These are phyloP conservation scores for Pavo muticus DNA, from an alignment of 2,113 vertebrate species.

Conservation along the genomic window DNA sequence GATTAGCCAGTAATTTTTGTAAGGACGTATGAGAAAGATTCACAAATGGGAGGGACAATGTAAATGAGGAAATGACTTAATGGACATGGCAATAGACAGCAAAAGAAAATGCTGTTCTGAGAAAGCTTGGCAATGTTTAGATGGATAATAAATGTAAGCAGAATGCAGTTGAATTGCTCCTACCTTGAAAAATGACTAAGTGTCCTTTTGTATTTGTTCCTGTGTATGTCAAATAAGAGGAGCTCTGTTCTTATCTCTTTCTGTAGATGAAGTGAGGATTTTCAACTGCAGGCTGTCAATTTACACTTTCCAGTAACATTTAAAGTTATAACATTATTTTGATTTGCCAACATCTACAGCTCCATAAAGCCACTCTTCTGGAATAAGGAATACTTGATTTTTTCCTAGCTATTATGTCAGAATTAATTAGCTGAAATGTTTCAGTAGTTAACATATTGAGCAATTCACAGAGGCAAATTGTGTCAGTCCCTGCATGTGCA, in stretches of 20 bases:
- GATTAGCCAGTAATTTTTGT: slow-evolving; percentile 48
- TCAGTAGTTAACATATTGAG: background rate
- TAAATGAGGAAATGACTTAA: background rate
- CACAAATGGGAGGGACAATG: background rate
- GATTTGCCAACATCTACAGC: background rate
- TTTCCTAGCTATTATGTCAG: background rate
- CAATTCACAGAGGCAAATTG: slow-evolving; percentile 5
- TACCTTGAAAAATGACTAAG: background rate
- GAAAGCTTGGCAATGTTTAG: background rate
- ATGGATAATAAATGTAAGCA: background rate
- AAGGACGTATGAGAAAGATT: background rate
- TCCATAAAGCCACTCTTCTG: background rate
- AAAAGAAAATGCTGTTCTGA: background rate
- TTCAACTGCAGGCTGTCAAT: background rate
- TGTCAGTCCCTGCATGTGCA: background rate
- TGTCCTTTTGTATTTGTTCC: background rate
- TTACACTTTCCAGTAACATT: background rate
- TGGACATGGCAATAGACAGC: background rate
- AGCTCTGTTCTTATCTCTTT: background rate
- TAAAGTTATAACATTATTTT: background rate
- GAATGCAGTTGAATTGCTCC: slow-evolving; percentile 10
- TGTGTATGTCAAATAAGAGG: background rate
- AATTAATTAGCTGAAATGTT: slow-evolving; percentile 44
- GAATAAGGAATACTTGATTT: slow-evolving; percentile 10
- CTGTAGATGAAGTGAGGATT: background rate